Evolutionary conservation across 2,113 vertebrate genomes (phyloP), one percentile per base, ranked within the genome.

Genomic region (Apteryx owenii): DNA sequence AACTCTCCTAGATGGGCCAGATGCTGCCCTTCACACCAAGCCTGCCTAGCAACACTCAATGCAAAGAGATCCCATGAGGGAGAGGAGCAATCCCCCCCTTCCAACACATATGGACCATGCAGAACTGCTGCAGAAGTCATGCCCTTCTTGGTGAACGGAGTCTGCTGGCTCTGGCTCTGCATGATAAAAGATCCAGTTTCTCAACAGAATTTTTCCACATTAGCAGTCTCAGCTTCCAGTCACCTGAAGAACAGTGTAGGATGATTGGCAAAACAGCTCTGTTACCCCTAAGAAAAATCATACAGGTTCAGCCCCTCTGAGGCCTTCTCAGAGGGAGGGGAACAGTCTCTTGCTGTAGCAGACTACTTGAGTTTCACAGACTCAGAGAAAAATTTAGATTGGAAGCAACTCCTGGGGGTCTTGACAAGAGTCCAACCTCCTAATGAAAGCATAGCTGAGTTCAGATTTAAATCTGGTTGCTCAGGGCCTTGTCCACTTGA

Each of bases 51-150:
- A 79, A 71, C 46, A 36, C 69, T 81, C 17, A 31, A 42, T 25
- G 22, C 33, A 88, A 69, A 84, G 28, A 69, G 12, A 53, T 19
- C 25, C 29, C 46, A 20, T 16, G 33, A 66, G 25, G 26, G 29
- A 77, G 69, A 70, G 48, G 31, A 66, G 21, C 79, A 89, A 40
- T 48, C 51, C 17, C 25, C 12, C 40, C 17, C 11, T 44, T 85
- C 64, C 33, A 50, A 75, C 64, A 25, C 9, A 4, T 46, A 4
- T 0, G 0, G 0, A 12, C 25, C 61, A 29, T 36, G 36, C 62
- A 89, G 78, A 64, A 54, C 9, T 69, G 42, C 58, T 81, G 58
- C 38, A 28, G 26, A 69, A 73, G n/a, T 61, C 23, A 17, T 79
- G 8, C 4, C 11, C 31, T 48, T 84, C 50, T 5, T 3, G 12